Evolutionary conservation across 35 echinoderm and acorn worm species (phyloP), one percentile per base, ranked within the genome.

Genomic region (Nesometra sesokonis): DNA sequence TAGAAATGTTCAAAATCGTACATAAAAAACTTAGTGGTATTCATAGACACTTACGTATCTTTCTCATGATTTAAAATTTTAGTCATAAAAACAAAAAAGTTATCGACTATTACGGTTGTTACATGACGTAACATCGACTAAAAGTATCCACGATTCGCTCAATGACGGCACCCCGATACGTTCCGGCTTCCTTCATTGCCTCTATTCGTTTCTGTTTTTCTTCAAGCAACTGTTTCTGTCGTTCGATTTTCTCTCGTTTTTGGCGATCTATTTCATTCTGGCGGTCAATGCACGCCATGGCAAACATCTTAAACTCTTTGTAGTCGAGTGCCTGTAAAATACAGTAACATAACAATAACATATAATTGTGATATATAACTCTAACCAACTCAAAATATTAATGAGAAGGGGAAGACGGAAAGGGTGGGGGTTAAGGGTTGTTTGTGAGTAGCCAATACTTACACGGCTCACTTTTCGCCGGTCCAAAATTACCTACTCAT

Each of bases 271-370:
- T 97, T 27, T 97, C 95, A 35, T 91, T 97, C 46, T 97, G 95
- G 47, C 87, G 84, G 81, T 97, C 95, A 82, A 97, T 97, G 82
- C 95, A 97, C 30, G 95, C 95, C 95, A 97, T 97, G 0, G 95
- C 91, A 85, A 97, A 97, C 95, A 97, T 97, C 36, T 97, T 97
- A 33, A 97, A 97, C 32, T 97, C 95, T 87, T 97, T 97, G 76
- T 97, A 97, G 82, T 97, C 95, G 0, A 97, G 83, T 77, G 88
- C 95, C 95, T 97, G 86, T 2, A n/a, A 84, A 34, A 78, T 23
- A 36, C 9, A 77, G 19, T 23, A 27, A 36, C 34, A 30, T 17
- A 0, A n/a, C 0, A 5, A 29, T 32, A 32, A 27, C 31, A 52
- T 13, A 0, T 27, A 17, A 2, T 17, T 33, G 13, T 15, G 4